phyloP scores from a whole-genome alignment of 1,140 invertebrate genomes.

The Bombus sylvicola region DNA sequence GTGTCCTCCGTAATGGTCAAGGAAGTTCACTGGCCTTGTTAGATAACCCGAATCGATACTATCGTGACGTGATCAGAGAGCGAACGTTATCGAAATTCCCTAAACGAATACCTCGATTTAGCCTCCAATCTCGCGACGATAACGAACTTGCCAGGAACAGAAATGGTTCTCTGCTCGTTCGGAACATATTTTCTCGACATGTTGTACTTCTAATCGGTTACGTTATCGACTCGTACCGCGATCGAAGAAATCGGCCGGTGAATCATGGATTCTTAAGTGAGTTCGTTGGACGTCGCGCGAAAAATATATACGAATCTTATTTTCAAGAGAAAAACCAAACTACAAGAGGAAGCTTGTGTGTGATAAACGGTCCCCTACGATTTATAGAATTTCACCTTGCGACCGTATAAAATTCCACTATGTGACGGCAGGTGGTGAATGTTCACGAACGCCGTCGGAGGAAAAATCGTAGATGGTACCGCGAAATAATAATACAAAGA shows the following conservation, averaged over 20 bases:
- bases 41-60: constrained; percentile 50
- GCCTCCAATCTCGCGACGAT: constrained; percentile 15
- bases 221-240: too few species aligned
- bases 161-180: neutral
- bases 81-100: constrained; percentile 43
- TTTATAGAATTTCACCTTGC: constrained; percentile 44
- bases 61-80: constrained; percentile 20
- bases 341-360: neutral
- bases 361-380: neutral
- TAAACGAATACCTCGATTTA: constrained; percentile 44
- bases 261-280: neutral
- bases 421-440: constrained; percentile 54
- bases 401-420: constrained; percentile 36
- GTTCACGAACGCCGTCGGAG: constrained; percentile 14
- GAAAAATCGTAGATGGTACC: constrained; percentile 32
- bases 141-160: constrained; percentile 32
- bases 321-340: neutral
- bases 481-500: constrained; percentile 57
- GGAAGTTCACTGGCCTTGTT: constrained; percentile 53
- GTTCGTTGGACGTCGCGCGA: neutral
- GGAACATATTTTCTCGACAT: neutral
- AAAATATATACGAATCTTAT: too few species aligned
- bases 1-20: constrained; percentile 53
- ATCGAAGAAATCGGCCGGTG: too few species aligned
- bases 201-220: neutral